Conservation (phyloP, 1,140 invertebrate genomes). For the Tetraneura akinire region DNA sequence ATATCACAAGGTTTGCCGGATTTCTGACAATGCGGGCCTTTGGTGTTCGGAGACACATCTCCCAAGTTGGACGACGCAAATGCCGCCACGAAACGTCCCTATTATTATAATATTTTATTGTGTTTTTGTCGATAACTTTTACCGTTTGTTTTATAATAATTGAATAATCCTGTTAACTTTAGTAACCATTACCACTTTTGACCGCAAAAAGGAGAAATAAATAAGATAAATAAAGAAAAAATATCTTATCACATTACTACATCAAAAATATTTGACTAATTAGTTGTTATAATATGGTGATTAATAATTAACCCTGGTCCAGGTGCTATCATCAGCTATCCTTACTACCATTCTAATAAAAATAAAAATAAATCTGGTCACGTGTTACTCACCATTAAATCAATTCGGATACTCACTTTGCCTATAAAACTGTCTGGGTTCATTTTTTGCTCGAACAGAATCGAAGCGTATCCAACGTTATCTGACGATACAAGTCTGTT, state of each 20-base stretch:
- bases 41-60: conserved; percentile 88
- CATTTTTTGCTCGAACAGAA: conserved; percentile 79
- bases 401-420: conserved; percentile 52
- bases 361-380: background rate
- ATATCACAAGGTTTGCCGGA: conserved; percentile 76
- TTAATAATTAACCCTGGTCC: no score
- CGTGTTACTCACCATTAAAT: background rate
- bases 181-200: no score
- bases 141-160: no score
- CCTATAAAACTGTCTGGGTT: conserved; percentile 61
- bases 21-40: conserved; percentile 77
- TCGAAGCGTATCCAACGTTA: conserved; percentile 87
- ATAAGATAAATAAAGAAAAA: no score
- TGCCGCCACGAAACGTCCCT: conserved; percentile 85
- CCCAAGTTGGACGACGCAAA: conserved; percentile 90
- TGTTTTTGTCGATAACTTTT: no score
- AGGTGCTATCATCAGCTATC: background rate
- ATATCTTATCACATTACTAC: no score
- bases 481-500: conserved; percentile 86
- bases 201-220: no score
- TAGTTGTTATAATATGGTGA: no score
- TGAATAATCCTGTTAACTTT: no score
- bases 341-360: no score
- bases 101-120: no score
- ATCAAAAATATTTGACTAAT: no score